These are phyloP conservation scores for Empidonax alnorum DNA, from an alignment of 2,113 vertebrate genomes.

Conservation along the genomic window DNA sequence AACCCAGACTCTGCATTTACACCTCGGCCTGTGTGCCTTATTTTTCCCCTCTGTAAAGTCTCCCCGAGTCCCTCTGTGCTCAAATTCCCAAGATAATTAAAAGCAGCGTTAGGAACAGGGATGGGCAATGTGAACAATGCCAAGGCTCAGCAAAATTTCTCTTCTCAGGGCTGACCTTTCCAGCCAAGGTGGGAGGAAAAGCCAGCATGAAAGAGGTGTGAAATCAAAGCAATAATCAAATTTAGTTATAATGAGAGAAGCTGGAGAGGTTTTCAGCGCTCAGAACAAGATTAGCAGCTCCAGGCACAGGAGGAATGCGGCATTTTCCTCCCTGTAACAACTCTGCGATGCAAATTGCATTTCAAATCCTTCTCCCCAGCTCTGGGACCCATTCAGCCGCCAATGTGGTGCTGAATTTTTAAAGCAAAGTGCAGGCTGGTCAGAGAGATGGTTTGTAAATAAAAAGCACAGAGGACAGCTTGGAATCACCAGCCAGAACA, in stretches of 20 bases:
- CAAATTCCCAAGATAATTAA: not conserved
- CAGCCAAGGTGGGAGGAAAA: not conserved
- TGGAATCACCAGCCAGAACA: not conserved
- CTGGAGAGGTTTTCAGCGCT: not conserved
- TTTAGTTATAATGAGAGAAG: not conserved
- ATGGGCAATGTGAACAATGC: rapidly evolving
- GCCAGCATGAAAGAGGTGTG: not conserved
- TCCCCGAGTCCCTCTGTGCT: not conserved
- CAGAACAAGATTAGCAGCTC: not conserved
- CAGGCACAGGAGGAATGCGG: rapidly evolving
- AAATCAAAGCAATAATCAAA: not conserved
- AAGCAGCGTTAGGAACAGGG: not conserved
- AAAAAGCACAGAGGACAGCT: not conserved
- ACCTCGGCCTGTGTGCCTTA: not conserved
- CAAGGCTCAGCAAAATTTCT: not conserved
- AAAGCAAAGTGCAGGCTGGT: not conserved
- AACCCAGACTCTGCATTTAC: not conserved
- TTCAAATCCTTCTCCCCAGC: not conserved
- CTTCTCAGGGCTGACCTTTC: not conserved
- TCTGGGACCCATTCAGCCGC: not conserved
- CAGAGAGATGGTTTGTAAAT: not conserved
- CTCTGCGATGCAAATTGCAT: not conserved
- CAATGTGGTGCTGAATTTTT: not conserved
- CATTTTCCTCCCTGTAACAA: not conserved
- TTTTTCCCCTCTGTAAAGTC: not conserved